A percentile compares a stretch with the other conserved stretches of the same genome.
phyloP scores from a whole-genome alignment of 2,113 vertebrate genomes.

The Zapus hudsonius region DNA sequence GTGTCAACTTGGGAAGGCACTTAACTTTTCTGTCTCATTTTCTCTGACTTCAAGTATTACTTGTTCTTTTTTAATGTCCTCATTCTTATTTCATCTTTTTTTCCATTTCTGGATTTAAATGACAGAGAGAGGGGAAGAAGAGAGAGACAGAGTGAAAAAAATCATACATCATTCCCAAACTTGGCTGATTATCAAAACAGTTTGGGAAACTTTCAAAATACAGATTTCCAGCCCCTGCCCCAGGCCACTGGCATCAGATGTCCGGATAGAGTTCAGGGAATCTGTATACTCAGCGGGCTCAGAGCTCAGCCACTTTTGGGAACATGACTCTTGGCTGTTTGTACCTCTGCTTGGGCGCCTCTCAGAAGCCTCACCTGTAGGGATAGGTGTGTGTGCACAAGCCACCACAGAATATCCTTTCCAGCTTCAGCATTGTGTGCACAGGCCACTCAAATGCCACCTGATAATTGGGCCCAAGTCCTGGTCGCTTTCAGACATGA shows the following conservation, averaged over 20 bases:
- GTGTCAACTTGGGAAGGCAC: not conserved
- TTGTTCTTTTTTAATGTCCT: no score
- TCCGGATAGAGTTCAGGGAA: not conserved
- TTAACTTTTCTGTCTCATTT: not conserved
- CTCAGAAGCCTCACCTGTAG: not conserved
- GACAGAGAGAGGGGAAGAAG: not conserved
- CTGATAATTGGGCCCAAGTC: not conserved
- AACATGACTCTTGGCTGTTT: not conserved
- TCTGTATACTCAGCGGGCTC: not conserved
- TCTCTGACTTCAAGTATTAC: not conserved
- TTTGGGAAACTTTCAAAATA: constrained; percentile 25
- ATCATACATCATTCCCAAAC: not conserved
- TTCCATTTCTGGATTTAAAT: not conserved
- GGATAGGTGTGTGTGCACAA: not conserved
- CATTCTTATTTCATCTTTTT: not conserved
- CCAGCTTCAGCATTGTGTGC: not conserved
- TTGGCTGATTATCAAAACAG: not conserved
- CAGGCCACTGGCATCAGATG: not conserved
- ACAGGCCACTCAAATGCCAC: not conserved
- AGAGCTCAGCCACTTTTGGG: not conserved
- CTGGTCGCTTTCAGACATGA: not conserved
- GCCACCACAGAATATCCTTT: not conserved
- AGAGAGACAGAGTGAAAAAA: not conserved
- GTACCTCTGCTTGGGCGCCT: not conserved
- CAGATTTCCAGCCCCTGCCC: not conserved